These are phyloP conservation scores for Potamarius usumacintae DNA, from an alignment of 2,113 vertebrate genomes.

Conservation along the genomic window DNA sequence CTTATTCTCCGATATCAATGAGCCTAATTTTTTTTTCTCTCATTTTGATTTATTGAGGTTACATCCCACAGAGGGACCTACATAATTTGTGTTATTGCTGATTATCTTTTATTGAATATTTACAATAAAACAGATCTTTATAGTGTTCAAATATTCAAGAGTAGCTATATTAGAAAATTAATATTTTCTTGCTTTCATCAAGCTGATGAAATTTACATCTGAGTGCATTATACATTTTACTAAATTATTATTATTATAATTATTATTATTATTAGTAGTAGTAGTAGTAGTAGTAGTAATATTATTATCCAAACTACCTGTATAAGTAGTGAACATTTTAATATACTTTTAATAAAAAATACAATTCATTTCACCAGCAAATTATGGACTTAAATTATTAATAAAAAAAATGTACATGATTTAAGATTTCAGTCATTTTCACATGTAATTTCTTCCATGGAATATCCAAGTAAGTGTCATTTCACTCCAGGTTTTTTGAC, in stretches of 20 bases:
- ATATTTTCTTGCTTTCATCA: background rate
- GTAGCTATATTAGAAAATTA: background rate
- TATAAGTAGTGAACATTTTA: background rate
- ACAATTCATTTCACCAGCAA: background rate
- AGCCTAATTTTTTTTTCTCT: background rate
- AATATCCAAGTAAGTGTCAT: background rate
- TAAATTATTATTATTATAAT: background rate
- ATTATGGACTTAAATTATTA: background rate
- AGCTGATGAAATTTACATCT: background rate
- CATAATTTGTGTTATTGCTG: background rate
- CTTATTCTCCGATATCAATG: background rate
- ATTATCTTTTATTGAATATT: too few species aligned
- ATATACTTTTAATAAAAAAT: background rate
- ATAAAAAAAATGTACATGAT: background rate
- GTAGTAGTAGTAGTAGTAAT: background rate
- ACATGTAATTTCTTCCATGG: background rate
- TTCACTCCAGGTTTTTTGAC: background rate
- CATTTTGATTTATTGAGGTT: background rate
- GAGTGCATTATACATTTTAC: background rate
- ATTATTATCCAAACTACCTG: background rate
- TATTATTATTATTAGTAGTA: background rate
- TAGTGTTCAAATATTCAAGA: background rate
- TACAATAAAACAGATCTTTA: background rate
- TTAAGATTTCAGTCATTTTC: background rate
- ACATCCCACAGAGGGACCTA: background rate